These are phyloP conservation scores for Neodiprion virginianus DNA, from an alignment of 1,140 invertebrate genomes.

Conservation along the genomic window DNA sequence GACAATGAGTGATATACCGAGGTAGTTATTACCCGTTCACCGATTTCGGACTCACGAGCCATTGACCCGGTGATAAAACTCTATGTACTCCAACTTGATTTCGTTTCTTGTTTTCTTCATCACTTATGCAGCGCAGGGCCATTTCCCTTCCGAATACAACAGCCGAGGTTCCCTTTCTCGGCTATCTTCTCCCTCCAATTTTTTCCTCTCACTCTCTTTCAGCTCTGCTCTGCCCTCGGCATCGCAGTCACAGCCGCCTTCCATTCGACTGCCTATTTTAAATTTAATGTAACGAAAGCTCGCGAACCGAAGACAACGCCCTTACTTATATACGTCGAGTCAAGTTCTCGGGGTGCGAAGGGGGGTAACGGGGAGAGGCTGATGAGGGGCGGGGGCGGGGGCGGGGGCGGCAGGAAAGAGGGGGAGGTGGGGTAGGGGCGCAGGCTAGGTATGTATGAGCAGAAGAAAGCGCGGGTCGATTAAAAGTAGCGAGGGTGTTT, in stretches of 20 bases:
- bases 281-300: constrained; percentile 18
- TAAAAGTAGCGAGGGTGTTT: constrained; percentile 65
- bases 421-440: constrained; percentile 27
- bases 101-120: background rate
- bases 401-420: constrained; percentile 37
- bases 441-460: constrained; percentile 58
- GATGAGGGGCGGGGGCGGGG: constrained; percentile 17
- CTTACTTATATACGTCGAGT: constrained; percentile 58
- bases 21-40: too few species aligned
- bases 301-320: constrained; percentile 59
- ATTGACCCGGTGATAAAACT: too few species aligned
- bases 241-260: background rate
- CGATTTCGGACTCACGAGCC: too few species aligned
- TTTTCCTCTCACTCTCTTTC: constrained; percentile 12
- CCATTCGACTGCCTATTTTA: constrained; percentile 5
- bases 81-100: background rate
- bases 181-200: constrained; percentile 25
- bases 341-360: constrained; percentile 20
- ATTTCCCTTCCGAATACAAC: background rate
- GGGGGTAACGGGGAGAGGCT: constrained; percentile 15
- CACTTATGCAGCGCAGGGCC: background rate
- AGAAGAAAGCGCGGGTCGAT: constrained; percentile 64
- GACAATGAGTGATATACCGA: too few species aligned
- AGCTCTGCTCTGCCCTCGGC: background rate
- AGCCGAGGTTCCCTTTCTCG: background rate